Percentiles rank a stretch among this genome's conserved stretches.
Conservation (phyloP, 2,113 vertebrate genomes). For the Spizaetus ornatus region DNA sequence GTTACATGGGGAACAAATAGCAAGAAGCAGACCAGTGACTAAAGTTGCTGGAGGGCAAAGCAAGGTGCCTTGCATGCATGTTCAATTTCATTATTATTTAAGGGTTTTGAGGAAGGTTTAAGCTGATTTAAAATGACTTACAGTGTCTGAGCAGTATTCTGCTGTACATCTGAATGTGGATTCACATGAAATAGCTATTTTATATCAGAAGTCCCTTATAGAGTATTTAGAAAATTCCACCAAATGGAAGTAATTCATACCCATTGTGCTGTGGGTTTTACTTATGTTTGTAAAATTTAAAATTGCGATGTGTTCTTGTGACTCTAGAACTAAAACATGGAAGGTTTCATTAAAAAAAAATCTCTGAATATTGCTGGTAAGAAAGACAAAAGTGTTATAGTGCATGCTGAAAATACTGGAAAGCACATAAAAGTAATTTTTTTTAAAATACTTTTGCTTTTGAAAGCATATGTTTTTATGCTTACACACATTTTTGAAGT, state of each 20-base stretch:
- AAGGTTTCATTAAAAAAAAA: background rate
- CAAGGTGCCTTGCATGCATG: background rate
- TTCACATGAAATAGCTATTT: slow-evolving; percentile 31
- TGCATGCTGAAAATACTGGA: background rate
- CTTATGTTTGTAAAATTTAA: slow-evolving; percentile 2
- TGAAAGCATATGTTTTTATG: background rate
- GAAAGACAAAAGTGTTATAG: background rate
- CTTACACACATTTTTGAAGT: background rate
- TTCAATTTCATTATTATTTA: slow-evolving; percentile 69
- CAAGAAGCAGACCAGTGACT: slow-evolving; percentile 14
- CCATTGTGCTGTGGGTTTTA: slow-evolving; percentile 11
- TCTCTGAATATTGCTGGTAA: background rate
- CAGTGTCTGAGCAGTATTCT: slow-evolving; percentile 18
- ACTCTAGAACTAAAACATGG: background rate
- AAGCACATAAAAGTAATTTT: background rate
- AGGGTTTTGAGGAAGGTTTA: slow-evolving; percentile 38
- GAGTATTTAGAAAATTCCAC: slow-evolving; percentile 7
- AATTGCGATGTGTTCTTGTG: background rate
- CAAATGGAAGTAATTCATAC: background rate
- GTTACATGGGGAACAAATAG: slow-evolving; percentile 48
- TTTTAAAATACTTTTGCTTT: background rate
- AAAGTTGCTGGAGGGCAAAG: slow-evolving; percentile 31
- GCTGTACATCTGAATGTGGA: background rate
- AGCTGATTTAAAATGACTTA: slow-evolving; percentile 56
- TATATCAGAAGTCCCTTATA: background rate